Conservation (phyloP, 2,888 invertebrate genomes). For the Danaus chrysippus region DNA sequence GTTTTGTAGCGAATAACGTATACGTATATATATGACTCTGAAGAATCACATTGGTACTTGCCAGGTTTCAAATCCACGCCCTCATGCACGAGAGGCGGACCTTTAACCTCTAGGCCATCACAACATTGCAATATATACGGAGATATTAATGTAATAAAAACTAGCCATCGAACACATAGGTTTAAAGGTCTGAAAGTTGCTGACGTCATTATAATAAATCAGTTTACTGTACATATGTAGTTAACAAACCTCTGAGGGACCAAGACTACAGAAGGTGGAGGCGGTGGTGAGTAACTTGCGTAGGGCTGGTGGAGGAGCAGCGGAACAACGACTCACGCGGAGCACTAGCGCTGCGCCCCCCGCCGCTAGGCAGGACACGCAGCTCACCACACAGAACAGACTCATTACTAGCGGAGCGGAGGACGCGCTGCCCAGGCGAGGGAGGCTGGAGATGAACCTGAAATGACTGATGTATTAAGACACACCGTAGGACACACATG, state of each 20-base stretch:
- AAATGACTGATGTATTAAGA: background rate
- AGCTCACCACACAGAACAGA: conserved; percentile 39
- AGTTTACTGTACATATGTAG: too few species aligned
- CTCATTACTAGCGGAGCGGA: conserved; percentile 38
- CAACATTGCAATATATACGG: too few species aligned
- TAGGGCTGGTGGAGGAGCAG: conserved; percentile 44
- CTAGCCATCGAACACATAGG: background rate
- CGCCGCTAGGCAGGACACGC: conserved; percentile 42
- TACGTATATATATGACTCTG: too few species aligned
- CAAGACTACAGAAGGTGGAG: conserved; percentile 39
- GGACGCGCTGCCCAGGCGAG: conserved; percentile 46
- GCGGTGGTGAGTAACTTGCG: conserved; percentile 39
- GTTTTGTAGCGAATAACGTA: too few species aligned
- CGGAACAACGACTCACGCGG: conserved; percentile 40
- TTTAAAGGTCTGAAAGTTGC: background rate
- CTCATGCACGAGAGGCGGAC: too few species aligned
- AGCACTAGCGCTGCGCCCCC: conserved; percentile 45
- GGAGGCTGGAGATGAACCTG: conserved; percentile 55
- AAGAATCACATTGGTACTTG: too few species aligned
- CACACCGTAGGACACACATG: too few species aligned
- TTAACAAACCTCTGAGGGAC: conserved; percentile 38
- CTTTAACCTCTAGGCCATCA: too few species aligned
- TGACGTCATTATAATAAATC: background rate
- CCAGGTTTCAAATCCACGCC: too few species aligned
- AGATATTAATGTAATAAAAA: background rate